Percentiles rank a stretch among this genome's conserved stretches.
Evolutionary conservation across 1,140 invertebrate species (phyloP).

Genomic region (Arion vulgaris): DNA sequence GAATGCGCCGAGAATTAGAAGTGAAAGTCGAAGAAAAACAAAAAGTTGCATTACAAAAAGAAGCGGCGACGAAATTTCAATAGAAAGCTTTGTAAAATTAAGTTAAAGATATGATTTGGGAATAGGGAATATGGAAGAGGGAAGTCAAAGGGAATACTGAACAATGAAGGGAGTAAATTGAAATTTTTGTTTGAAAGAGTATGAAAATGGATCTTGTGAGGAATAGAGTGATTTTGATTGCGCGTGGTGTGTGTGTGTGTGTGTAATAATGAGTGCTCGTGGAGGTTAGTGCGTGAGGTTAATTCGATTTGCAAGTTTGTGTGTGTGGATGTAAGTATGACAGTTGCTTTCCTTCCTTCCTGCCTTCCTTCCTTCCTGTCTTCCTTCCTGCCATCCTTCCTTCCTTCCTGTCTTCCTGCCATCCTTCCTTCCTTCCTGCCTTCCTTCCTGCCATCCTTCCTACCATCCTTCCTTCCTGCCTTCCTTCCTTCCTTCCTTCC

Average conservation of each 20-base stretch:
- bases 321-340: background rate
- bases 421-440: background rate
- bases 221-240: background rate
- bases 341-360: background rate
- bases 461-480: background rate
- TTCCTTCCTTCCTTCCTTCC: background rate
- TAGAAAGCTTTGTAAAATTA: no score
- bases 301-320: no score
- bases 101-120: no score
- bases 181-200: no score
- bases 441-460: background rate
- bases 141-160: no score
- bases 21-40: no score
- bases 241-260: background rate
- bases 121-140: no score
- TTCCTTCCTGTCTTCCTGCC: background rate
- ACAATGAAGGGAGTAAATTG: no score
- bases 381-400: background rate
- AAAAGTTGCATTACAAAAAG: no score
- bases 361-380: background rate
- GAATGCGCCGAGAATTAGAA: no score
- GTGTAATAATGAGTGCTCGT: background rate
- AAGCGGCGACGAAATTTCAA: no score
- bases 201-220: no score
- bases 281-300: slow-evolving; percentile 23